These are phyloP conservation scores for Pelagia noctiluca DNA, from an alignment of 30 jellyfish, hydroid and myxozoan genomes.

Conservation along the genomic window DNA sequence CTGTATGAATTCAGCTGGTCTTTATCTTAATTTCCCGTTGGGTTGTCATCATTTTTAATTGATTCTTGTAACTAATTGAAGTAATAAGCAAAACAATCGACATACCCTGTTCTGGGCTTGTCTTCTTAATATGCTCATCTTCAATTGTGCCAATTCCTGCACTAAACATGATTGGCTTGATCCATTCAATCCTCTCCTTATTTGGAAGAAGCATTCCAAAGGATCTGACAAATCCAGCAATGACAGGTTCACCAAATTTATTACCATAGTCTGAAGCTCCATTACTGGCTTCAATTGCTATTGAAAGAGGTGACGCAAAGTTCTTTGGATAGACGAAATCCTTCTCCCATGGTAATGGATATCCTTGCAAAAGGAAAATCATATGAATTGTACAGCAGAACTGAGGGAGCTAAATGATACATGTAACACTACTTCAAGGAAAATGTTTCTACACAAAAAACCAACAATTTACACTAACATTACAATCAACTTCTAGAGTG, in stretches of 20 bases:
- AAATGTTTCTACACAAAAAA: no score
- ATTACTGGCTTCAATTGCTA: constrained; percentile 93
- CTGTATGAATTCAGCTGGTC: no score
- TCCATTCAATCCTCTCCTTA: constrained; percentile 92
- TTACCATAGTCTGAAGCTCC: constrained; percentile 99
- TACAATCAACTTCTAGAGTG: no score
- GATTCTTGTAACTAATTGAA: no score
- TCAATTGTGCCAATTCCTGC: constrained; percentile 95
- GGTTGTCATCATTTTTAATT: no score
- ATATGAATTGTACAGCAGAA: background rate
- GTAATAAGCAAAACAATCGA: no score
- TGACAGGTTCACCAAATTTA: constrained; percentile 96
- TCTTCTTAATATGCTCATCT: constrained; percentile 72
- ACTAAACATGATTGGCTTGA: constrained; percentile 95
- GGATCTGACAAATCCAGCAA: constrained; percentile 90
- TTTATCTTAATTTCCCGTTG: no score
- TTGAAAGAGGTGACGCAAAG: constrained; percentile 88
- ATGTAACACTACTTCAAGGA: no score
- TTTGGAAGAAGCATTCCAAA: constrained; percentile 69
- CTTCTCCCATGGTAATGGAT: constrained; percentile 89
- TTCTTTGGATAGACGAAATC: constrained; percentile 72
- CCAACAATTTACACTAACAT: no score
- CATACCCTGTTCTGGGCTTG: constrained; percentile 71
- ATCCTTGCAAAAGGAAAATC: constrained; percentile 47
- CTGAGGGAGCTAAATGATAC: background rate